A percentile compares a stretch with the other conserved stretches of the same genome.
These are phyloP conservation scores for Cerceris ruficornis DNA, from an alignment of 2,888 invertebrate genomes.

Conservation along the genomic window DNA sequence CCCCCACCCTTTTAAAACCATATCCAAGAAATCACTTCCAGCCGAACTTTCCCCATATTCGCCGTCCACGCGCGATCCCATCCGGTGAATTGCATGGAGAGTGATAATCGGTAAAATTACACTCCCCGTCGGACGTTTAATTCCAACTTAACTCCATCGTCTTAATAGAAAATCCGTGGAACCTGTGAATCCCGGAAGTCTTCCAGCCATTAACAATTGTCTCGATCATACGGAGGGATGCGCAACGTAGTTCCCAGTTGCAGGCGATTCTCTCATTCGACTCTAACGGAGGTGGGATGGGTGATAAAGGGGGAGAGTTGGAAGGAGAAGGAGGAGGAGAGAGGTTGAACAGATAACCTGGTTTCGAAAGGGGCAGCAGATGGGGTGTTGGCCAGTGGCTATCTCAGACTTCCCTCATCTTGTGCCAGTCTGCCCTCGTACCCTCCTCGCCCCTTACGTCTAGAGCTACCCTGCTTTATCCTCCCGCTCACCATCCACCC, in stretches of 20 bases:
- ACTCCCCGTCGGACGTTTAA: no score
- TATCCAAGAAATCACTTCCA: no score
- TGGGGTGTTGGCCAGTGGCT: constrained; percentile 79
- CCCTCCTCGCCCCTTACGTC: constrained; percentile 59
- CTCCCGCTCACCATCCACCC: constrained; percentile 79
- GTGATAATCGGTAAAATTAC: no score
- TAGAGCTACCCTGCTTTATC: constrained; percentile 72
- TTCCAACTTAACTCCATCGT: background rate
- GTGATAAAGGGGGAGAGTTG: no score
- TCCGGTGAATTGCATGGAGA: no score
- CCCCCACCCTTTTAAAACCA: no score
- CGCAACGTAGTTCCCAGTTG: constrained; percentile 57
- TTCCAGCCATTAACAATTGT: constrained; percentile 54
- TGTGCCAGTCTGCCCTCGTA: constrained; percentile 67
- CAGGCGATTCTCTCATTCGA: constrained; percentile 61
- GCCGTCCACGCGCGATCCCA: no score
- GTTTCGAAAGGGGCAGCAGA: constrained; percentile 72
- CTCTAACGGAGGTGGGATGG: constrained; percentile 51
- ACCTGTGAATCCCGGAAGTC: constrained; percentile 41
- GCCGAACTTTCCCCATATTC: no score
- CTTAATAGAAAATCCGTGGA: constrained; percentile 24
- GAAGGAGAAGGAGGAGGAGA: no score
- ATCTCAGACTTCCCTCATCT: constrained; percentile 78
- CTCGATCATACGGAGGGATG: constrained; percentile 55
- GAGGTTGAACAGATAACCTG: constrained; percentile 67